These are phyloP conservation scores for Sisyra terminalis DNA, from an alignment of 2,888 invertebrate genomes.

Conservation along the genomic window DNA sequence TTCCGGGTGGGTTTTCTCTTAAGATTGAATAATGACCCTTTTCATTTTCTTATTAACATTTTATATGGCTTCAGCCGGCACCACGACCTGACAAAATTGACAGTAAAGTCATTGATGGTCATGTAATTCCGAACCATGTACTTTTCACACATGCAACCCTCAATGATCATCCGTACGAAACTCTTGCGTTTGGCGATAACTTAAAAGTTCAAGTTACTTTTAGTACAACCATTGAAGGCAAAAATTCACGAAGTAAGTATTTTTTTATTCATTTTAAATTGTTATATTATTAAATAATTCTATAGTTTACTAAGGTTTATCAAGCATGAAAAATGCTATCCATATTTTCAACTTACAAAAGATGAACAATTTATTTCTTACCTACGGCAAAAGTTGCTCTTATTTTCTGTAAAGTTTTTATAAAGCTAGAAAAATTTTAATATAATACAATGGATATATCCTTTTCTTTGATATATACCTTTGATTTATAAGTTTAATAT, in stretches of 20 bases:
- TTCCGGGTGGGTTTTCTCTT: slow-evolving; percentile 48
- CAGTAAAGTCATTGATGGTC: slow-evolving; percentile 73
- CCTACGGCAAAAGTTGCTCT: too few species aligned
- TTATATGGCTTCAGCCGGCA: slow-evolving; percentile 33
- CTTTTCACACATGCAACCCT: slow-evolving; percentile 73
- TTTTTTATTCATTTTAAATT: too few species aligned
- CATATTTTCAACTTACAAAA: too few species aligned
- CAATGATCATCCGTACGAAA: slow-evolving; percentile 56
- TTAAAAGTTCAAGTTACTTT: slow-evolving; percentile 71
- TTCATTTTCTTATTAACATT: slow-evolving; percentile 6
- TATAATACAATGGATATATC: too few species aligned
- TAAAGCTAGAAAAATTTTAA: too few species aligned
- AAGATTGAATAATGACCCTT: background rate
- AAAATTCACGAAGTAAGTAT: slow-evolving; percentile 38
- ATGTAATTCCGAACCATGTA: slow-evolving; percentile 74
- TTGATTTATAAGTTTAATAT: too few species aligned
- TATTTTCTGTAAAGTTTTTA: too few species aligned
- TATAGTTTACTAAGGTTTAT: too few species aligned
- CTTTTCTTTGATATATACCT: too few species aligned
- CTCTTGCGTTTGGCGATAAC: slow-evolving; percentile 67
- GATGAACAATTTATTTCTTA: too few species aligned
- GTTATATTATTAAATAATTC: too few species aligned
- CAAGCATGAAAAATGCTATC: too few species aligned
- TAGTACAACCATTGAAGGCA: slow-evolving; percentile 51
- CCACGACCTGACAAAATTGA: slow-evolving; percentile 61